These are phyloP conservation scores for Chrosomus eos DNA, from an alignment of 2,797 vertebrate genomes.

Conservation along the genomic window DNA sequence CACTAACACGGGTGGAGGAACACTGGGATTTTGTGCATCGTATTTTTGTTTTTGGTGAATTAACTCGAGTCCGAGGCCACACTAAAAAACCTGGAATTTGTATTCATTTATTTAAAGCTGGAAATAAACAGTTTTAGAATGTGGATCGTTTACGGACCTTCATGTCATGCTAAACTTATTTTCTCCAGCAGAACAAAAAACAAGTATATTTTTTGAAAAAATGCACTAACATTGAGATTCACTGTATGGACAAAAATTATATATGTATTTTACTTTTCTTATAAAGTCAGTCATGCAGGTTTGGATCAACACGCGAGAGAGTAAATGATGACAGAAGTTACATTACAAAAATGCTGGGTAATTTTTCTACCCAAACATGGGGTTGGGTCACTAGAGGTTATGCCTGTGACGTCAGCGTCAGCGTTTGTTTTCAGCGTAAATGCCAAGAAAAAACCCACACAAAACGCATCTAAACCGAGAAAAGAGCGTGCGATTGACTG, in stretches of 20 bases:
- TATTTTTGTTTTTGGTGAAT: neutral
- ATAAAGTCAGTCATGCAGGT: neutral
- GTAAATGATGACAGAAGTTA: neutral
- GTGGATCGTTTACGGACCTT: neutral
- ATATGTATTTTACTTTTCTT: too few relatives aligned
- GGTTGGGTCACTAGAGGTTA: neutral
- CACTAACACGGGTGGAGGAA: neutral
- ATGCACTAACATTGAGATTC: too few relatives aligned
- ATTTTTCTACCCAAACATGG: neutral
- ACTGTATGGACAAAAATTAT: too few relatives aligned
- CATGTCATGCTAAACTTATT: neutral
- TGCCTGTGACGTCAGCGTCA: too few relatives aligned
- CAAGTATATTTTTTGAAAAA: too few relatives aligned
- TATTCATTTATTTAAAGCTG: neutral
- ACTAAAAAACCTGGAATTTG: neutral
- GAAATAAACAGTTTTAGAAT: neutral
- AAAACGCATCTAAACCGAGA: too few relatives aligned
- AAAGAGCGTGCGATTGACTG: too few relatives aligned
- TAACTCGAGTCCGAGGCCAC: neutral
- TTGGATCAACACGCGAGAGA: neutral
- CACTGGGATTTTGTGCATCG: neutral
- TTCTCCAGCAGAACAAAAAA: neutral
- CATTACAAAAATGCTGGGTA: neutral
- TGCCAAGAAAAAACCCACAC: too few relatives aligned
- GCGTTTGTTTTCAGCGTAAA: too few relatives aligned